phyloP scores from a whole-genome alignment of 92 coral and sea anemone species.

The Palythoa heliodiscus region DNA sequence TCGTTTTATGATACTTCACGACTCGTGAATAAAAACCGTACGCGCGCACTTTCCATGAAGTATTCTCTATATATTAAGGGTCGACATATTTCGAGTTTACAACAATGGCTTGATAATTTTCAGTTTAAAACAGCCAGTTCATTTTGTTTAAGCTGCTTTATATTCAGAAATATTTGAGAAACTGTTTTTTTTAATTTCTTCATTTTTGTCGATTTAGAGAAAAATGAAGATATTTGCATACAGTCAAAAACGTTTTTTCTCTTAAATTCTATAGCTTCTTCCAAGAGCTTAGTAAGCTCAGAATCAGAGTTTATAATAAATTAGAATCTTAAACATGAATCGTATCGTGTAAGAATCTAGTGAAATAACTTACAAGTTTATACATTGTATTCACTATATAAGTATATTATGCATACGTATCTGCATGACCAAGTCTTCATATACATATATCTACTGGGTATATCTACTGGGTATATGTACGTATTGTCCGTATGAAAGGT shows the following conservation, averaged over 20 bases:
- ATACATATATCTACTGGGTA: background rate
- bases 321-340: background rate
- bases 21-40: no score
- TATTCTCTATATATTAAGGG: background rate
- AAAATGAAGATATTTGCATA: background rate
- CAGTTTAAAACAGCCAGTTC: background rate
- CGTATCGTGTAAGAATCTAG: background rate
- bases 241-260: background rate
- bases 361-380: constrained; percentile 1
- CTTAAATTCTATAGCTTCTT: background rate
- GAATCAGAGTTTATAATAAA: background rate
- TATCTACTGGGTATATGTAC: background rate
- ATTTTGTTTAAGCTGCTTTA: background rate
- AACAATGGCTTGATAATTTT: background rate
- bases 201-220: background rate
- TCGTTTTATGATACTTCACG: no score
- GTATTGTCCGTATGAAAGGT: background rate
- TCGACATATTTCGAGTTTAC: background rate
- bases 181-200: background rate
- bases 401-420: background rate
- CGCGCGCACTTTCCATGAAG: no score
- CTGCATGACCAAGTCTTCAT: background rate
- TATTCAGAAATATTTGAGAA: background rate
- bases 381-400: constrained; percentile 6
- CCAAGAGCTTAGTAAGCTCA: background rate